Evolutionary conservation across 2,888 invertebrate species (phyloP).

Genomic region (Melinaea marsaeus): DNA sequence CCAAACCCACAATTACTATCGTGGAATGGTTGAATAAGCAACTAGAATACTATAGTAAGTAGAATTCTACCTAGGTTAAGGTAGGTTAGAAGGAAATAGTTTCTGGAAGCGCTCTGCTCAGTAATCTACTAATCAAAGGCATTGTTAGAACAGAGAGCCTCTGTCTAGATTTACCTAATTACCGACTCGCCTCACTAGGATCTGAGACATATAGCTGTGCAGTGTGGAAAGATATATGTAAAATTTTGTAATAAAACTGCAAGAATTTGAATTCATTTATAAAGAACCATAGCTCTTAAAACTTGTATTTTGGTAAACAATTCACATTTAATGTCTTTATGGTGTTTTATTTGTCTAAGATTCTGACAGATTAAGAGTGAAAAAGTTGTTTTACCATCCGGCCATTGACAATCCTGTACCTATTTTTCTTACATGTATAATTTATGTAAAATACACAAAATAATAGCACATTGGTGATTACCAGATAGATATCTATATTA

Average conservation of each 20-base stretch:
- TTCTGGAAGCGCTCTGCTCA: conserved; percentile 21
- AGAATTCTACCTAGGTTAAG: conserved; percentile 33
- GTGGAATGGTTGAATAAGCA: conserved; percentile 30
- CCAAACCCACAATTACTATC: conserved; percentile 1
- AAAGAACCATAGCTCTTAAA: no score
- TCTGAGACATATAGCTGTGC: conserved; percentile 28
- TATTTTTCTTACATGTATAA: no score
- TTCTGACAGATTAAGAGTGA: no score
- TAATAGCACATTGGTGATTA: no score
- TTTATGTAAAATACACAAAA: no score
- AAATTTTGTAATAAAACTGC: no score
- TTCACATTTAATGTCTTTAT: no score
- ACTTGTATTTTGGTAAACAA: no score
- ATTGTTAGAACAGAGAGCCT: conserved; percentile 48
- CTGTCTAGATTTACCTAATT: conserved; percentile 60
- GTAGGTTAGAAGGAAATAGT: conserved; percentile 19
- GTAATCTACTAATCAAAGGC: conserved; percentile 41
- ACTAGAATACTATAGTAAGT: conserved; percentile 31
- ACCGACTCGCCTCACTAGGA: conserved; percentile 41
- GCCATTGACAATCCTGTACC: no score
- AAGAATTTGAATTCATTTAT: not conserved
- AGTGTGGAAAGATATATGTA: not conserved
- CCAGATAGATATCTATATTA: no score
- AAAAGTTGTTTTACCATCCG: no score
- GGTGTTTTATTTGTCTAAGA: no score